Evolutionary conservation across 2,888 invertebrate genomes (phyloP), one percentile per base, ranked within the genome.

Genomic region (Philaethria dido): DNA sequence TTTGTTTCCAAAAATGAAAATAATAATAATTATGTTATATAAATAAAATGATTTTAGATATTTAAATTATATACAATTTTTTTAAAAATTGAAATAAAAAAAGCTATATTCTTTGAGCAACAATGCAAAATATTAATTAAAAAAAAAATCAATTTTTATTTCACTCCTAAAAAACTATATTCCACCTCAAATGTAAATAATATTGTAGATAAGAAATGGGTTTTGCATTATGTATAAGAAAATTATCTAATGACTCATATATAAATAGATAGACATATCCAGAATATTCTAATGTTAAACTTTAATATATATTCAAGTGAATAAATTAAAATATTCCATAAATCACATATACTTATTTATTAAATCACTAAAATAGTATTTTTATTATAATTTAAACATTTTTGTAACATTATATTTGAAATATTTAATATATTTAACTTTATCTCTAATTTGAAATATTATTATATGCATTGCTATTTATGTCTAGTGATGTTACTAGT

Each of bases 401-500:
- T 47, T 13, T 47, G 1, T 1, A 39, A 39, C 11, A 39, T 13
- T n/a, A n/a, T n/a, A n/a, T 39, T 39, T 47, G 0, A 13, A 47
- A 47, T 47, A 39, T 18, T 39, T 20, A 14, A 33, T 3, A 20
- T 25, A 59, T 47, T 25, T 47, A 59, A 61, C 29, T 63, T 62
- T 52, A 59, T 63, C 44, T 59, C n/a, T 50, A 50, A 62, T 33
- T 45, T 39, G 44, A 52, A 50, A 50, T 50, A 50, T 59, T 63
- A 54, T 59, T 50, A 64, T 18, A 55, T 62, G 55, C 64, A 63
- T 60, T 39, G 68, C 72, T 74, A 74, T 74, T 74, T 73, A 71
- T 69, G 69, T 73, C 69, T 64, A 52, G 45, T 69, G 67, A 66
- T 71, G 72, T 71, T 62, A 72, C 66, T 62, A 68, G 67, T 67